Evolutionary conservation across 2,113 vertebrate genomes (phyloP), one percentile per base, ranked within the genome.

Genomic region (Sinocyclocheilus anophthalmus): DNA sequence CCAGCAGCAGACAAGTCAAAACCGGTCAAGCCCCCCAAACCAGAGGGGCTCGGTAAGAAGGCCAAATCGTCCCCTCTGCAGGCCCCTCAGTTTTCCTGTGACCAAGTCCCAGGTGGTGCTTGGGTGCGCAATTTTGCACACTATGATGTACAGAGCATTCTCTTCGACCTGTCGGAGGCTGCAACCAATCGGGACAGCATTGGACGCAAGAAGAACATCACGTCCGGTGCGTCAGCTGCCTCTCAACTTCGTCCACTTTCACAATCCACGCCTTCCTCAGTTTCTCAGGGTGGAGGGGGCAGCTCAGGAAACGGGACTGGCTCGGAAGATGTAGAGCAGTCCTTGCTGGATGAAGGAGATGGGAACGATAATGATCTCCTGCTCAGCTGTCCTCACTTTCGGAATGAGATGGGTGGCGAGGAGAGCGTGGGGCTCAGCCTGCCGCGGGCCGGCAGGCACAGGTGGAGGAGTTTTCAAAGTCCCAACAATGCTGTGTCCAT

Each of bases 131-230:
- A 95, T 93, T 95, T 98, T 86, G 97, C 96, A 83, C 97, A 98
- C 91, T 97, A 97, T 1, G 97, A 98, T 0, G 95, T 97, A 26
- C 97, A 98, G 91, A 98, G 97, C 91, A 95, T 98, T 89, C 93
- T 97, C 55, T 97, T 98, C 6, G 96, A 98, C 88, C 94, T 95
- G 22, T 92, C 91, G 0, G 95, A 94, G 87, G 95, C 91, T 0
- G 94, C 93, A 57, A 93, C 92, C 42, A 95, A 94, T 87, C 95
- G 95, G 77, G 94, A 89, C 91, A 95, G 94, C 86, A 95, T 90
- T 1, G 94, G 94, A 37, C 93, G 90, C 14, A 94, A 73, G 91
- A 96, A 93, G 91, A 97, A 97, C 69, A 92, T 96, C 79, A 92
- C 92, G 84, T 94, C 95, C 2, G 96, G 96, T 10, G 94, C 96